These are phyloP conservation scores for Leucoraja erinaceus DNA, from an alignment of 2,113 vertebrate genomes.

Conservation along the genomic window DNA sequence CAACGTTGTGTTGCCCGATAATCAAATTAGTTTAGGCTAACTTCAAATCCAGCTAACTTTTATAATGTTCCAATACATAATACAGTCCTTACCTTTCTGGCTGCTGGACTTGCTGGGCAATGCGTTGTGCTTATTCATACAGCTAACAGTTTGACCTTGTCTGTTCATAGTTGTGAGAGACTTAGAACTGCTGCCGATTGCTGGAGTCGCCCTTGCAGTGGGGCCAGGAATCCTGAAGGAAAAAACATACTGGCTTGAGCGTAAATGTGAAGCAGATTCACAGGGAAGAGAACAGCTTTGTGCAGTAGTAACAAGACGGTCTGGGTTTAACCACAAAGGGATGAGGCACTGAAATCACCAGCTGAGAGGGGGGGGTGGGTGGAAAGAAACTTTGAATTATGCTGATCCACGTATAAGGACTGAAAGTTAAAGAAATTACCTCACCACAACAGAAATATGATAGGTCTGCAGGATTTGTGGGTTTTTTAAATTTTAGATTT, in stretches of 20 bases:
- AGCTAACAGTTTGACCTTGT: slow-evolving; percentile 13
- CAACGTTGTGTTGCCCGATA: neutral
- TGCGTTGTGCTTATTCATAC: slow-evolving; percentile 22
- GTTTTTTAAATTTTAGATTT: neutral
- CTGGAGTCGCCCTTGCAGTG: slow-evolving; percentile 14
- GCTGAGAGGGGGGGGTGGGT: too few species aligned
- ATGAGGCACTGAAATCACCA: slow-evolving; percentile 9
- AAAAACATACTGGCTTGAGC: slow-evolving; percentile 18
- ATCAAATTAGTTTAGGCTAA: too few species aligned
- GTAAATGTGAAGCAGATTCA: slow-evolving; percentile 29
- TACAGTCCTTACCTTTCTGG: slow-evolving; percentile 28
- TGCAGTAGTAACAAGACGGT: neutral
- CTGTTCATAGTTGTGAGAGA: slow-evolving; percentile 8
- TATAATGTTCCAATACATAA: neutral
- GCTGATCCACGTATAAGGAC: neutral
- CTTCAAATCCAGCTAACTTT: neutral
- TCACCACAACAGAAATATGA: slow-evolving; percentile 27
- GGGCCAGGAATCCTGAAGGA: slow-evolving; percentile 33
- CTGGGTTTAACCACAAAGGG: slow-evolving; percentile 34
- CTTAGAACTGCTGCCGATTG: neutral
- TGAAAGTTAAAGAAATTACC: slow-evolving; percentile 36
- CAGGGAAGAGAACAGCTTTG: neutral
- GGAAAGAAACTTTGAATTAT: slow-evolving; percentile 7
- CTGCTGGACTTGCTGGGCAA: neutral
- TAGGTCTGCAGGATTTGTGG: neutral